Conservation (phyloP, 2,888 invertebrate genomes). For the Eutolmus rufibarbis region DNA sequence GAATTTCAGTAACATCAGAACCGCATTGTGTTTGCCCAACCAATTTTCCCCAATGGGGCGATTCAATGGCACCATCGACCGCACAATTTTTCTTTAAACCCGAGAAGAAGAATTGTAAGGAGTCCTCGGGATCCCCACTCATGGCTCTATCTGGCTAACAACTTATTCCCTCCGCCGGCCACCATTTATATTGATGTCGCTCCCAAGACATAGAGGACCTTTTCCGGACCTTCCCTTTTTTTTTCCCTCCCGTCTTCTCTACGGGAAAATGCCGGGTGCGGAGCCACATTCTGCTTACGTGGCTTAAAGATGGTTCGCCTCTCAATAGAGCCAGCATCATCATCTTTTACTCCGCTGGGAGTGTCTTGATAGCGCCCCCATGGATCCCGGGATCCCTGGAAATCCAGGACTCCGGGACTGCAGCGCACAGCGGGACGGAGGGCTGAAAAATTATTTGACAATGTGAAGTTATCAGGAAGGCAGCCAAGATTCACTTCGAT, state of each 20-base stretch:
- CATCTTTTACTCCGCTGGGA: neutral
- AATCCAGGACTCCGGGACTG: neutral
- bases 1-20: conserved; percentile 9
- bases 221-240: neutral
- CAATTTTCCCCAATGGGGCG: conserved; percentile 35
- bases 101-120: neutral
- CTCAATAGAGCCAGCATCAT: conserved; percentile 5
- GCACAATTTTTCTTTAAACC: conserved; percentile 19
- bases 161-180: neutral
- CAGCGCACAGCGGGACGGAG: neutral
- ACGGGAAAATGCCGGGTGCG: neutral
- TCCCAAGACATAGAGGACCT: conserved; percentile 20
- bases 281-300: conserved; percentile 21
- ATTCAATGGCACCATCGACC: conserved; percentile 27
- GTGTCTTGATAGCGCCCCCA: neutral
- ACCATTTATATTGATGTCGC: conserved; percentile 18
- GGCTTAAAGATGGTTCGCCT: conserved; percentile 14
- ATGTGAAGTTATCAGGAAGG: conserved; percentile 22
- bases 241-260: neutral
- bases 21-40: conserved; percentile 33
- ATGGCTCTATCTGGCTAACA: conserved; percentile 9
- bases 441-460: conserved; percentile 36
- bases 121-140: neutral
- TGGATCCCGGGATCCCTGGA: neutral
- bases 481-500: neutral